Base-by-base conservation (phyloP, 2,888 invertebrate genomes). In the Panzeria rudis region DNA sequence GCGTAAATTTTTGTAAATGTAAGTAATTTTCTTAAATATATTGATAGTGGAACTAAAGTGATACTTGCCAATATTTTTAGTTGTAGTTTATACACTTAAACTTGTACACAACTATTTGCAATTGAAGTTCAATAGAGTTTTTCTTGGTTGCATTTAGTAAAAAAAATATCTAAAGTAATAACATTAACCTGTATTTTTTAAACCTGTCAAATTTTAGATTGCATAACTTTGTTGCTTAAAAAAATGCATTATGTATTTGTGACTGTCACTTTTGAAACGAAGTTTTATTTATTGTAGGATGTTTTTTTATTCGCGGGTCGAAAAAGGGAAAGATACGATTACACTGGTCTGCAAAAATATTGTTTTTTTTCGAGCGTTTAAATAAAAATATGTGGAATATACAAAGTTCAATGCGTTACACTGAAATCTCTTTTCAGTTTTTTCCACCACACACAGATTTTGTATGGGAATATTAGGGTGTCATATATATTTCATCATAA, bases 81-180 rank as follows among this genome's bases (percentile, higher is more conserved):
- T 41, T 25, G 61, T 38, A 32, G 2, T 11, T 20, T 3, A 44
- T 71, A 61, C 50, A 81, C 54, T 82, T 82, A 82, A 82, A 82
- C 75, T 82, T 82, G 69, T 71, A 35, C 59, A 44, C 68, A 68
- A 59, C 47, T 41, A 61, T 50, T 41, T 29, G 44, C 44, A 9
- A 44, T 61, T 81, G 81, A 81, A 81, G 81, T 81, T 81, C 81
- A 81, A 81, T 62, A 81, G 17, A 25, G 35, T 81, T 32, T 62
- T 52, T 8, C 9, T 3, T 35, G 7, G 54, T 17, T 72, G 71
- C 62, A 54, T 52, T 56, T 64, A 8, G 15, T 29, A 4, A 25
- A 66, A 9, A 50, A 64, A 64, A 54, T n/a, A n/a, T 32, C 3
- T 1, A 50, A 44, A 13, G 35, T 44, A 23, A 62, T 23, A 64